Base-by-base conservation (phyloP, 2,888 invertebrate species). In the Tiliacea citrago region DNA sequence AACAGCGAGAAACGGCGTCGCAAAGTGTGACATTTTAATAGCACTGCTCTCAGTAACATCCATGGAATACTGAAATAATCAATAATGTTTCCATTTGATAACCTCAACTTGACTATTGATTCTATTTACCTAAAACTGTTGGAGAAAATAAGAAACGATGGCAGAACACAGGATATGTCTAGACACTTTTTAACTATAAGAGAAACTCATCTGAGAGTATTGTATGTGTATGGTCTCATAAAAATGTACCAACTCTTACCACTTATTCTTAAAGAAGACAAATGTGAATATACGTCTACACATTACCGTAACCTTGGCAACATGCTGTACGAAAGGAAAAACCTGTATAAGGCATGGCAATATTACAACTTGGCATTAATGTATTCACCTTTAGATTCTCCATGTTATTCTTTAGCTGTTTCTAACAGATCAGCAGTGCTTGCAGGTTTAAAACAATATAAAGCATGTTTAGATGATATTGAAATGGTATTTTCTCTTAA, bases 381-480 rank as follows among this genome's bases (percentile, higher is more conserved):
- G 18, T 96, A 96, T 92, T 97, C 98, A 12, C 97, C 97, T 67
- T 75, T 90, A 1, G 91, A 94, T 8, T 58, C 62, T 24, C 2
- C 12, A 57, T 97, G 97, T 88, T 96, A 98, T 81, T 94, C 97
- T 18, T 92, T 98, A 65, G 98, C 98, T 1, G 97, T 98, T 89
- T 97, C 98, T 0, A 98, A 98, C 91, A 97, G 98, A 87, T 98
- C 98, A 60, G 98, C 98, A 45, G 97, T 98, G 16, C 96, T 98
- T 69, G 97, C 97, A 84, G 97, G 97, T 83, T 94, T 98, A 87
- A 95, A 97, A 79, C 97, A 97, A 65, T 98, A 97, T 90, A 91
- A 96, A 39, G 97, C 98, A 89, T 98, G 98, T 88, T 87, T 98
- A 55, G 91, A 94, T 86, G 98, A 98, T 91, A 97, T 98, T 72